Percentiles rank a stretch among this genome's conserved stretches.
Conservation (phyloP, 2,797 vertebrate species). For the Champsocephalus gunnari region DNA sequence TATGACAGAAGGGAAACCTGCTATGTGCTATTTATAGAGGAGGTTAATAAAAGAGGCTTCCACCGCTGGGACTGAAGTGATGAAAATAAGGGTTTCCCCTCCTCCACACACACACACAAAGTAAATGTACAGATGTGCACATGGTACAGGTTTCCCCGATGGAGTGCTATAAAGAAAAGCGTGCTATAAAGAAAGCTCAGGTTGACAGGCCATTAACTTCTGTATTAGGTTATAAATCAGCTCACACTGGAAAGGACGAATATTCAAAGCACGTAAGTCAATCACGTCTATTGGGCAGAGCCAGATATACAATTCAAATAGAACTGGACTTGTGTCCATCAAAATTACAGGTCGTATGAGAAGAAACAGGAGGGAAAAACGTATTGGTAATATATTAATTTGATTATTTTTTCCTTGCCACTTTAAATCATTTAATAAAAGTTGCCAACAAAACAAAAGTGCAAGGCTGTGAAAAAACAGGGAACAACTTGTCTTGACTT, state of each 20-base stretch:
- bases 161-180: neutral
- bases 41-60: conserved; percentile 40
- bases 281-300: conserved; percentile 35
- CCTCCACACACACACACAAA: conserved; percentile 25
- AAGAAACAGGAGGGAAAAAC: neutral
- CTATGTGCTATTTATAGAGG: conserved; percentile 47
- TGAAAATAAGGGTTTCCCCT: conserved; percentile 40
- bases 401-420: conserved; percentile 20
- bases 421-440: conserved; percentile 17
- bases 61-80: conserved; percentile 8
- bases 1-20: conserved; percentile 30
- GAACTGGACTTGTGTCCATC: conserved; percentile 33
- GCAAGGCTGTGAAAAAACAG: neutral
- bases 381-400: conserved; percentile 19
- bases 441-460: neutral
- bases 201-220: conserved; percentile 68
- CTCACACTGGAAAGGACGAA: conserved; percentile 33
- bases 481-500: neutral
- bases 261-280: conserved; percentile 37
- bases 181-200: conserved; percentile 63
- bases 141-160: conserved; percentile 34
- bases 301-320: conserved; percentile 34
- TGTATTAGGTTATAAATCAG: conserved; percentile 71
- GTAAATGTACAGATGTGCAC: conserved; percentile 16
- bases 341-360: conserved; percentile 11